Conservation (phyloP, 2,797 vertebrate genomes). For the Macropodus opercularis region DNA sequence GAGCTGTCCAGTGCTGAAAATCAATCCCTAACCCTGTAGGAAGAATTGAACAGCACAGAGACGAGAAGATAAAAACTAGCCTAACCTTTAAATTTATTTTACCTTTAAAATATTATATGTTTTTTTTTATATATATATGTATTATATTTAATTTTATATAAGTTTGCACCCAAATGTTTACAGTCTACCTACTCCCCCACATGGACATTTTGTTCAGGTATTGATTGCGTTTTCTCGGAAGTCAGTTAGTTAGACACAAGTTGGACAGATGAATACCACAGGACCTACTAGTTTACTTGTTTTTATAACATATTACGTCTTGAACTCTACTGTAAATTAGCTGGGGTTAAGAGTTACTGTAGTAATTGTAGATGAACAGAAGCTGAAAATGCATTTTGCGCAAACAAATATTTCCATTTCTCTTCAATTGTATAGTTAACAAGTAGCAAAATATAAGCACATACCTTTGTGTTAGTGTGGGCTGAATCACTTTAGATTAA, state of each 20-base stretch:
- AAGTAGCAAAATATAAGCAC: constrained; percentile 18
- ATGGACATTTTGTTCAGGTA: constrained; percentile 37
- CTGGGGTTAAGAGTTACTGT: not conserved
- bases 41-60: constrained; percentile 54
- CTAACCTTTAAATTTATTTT: constrained; percentile 56
- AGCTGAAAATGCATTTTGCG: not conserved
- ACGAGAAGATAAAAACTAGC: constrained; percentile 12
- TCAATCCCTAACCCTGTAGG: constrained; percentile 68
- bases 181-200: constrained; percentile 32
- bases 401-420: not conserved
- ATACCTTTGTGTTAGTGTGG: constrained; percentile 55
- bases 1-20: constrained; percentile 79
- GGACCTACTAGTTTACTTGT: not conserved
- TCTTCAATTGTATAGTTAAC: not conserved
- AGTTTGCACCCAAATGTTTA: constrained; percentile 43
- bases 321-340: constrained; percentile 1
- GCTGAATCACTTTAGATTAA: constrained; percentile 37
- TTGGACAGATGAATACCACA: not conserved
- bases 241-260: constrained; percentile 7
- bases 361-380: not conserved
- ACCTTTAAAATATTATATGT: constrained; percentile 50
- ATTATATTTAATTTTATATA: too few relatives aligned
- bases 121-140: too few relatives aligned
- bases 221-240: constrained; percentile 42
- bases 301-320: not conserved